Base-by-base conservation (phyloP, 2,888 invertebrate genomes). In the Eupithecia inturbata region DNA sequence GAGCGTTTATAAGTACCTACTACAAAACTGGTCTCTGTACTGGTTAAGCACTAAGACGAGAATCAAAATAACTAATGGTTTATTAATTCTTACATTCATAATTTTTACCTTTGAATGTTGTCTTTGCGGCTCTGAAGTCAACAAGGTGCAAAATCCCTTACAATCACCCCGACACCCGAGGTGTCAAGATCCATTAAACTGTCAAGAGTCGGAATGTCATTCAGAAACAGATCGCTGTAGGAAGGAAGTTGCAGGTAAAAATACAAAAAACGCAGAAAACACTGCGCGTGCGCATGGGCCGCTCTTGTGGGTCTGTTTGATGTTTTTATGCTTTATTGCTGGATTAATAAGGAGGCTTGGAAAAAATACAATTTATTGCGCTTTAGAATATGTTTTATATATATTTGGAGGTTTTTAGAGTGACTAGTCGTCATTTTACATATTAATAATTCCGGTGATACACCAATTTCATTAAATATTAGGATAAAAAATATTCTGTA, bases 181-280 rank as follows among this genome's bases (percentile, higher is more conserved):
- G 87, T 89, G 89, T 89, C 86, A 88, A 84, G 87, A 87, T 87
- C 90, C 89, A 90, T 92, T 91, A 89, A 89, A 84, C 89, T 91
- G 92, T 92, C 92, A 92, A 87, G 80, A 82, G 79, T 73, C 80
- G 90, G 94, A 94, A 94, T 94, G 92, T 91, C 90, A 91, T 91
- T 93, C 89, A 84, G 92, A 93, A 92, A 93, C 90, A 88, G 92
- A 93, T 93, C 87, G 91, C 81, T 89, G 85, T 85, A 94, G 94
- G 94, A 94, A 94, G 94, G 94, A 94, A 94, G 94, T 93, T 85
- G 91, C 94, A 94, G 94, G 94, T 94, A 93, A 86, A 86, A 82
- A 84, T 76, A 80, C 77, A 84, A 85, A 89, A 88, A 91, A 89
- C 87, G 80, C 83, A 70, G 66, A 71, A 75, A 70, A 76, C 72